phyloP scores from a whole-genome alignment of 2,797 vertebrate genomes.

The Sebastiscus tertius region DNA sequence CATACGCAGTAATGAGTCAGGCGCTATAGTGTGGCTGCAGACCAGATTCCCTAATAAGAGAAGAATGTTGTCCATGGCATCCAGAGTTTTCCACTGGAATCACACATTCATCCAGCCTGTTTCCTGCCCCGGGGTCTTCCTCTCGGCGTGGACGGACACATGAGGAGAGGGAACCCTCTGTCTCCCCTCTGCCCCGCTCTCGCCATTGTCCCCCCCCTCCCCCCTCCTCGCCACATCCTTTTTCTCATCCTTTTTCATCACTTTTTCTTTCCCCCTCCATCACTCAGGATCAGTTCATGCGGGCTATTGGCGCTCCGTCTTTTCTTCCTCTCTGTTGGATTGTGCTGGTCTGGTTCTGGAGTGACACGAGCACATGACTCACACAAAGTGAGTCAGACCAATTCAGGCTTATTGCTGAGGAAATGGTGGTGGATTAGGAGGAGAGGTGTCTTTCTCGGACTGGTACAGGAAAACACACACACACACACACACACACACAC shows the following conservation, averaged over 20 bases:
- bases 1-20: conserved; percentile 70
- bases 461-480: conserved; percentile 51
- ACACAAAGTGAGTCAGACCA: conserved; percentile 66
- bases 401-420: conserved; percentile 65
- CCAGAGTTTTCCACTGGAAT: conserved; percentile 82
- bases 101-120: conserved; percentile 73
- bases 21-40: conserved; percentile 66
- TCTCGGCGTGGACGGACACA: conserved; percentile 57
- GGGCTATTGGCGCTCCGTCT: conserved; percentile 31
- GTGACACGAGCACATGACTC: conserved; percentile 72
- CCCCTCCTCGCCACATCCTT: conserved; percentile 38
- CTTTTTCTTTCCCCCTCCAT: conserved; percentile 35
- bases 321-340: conserved; percentile 36
- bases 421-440: conserved; percentile 69
- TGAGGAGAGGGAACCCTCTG: conserved; percentile 75
- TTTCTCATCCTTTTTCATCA: conserved; percentile 57
- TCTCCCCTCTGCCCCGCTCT: conserved; percentile 46
- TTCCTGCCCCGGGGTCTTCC: conserved; percentile 80
- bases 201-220: conserved; percentile 21
- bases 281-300: conserved; percentile 43
- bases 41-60: conserved; percentile 80
- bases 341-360: conserved; percentile 51
- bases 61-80: conserved; percentile 80
- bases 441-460: conserved; percentile 71
- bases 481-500: not conserved